A percentile compares a stretch with the other conserved stretches of the same genome.
phyloP scores from a whole-genome alignment of 2,797 vertebrate species.

The Lindbergichthys nudifrons region DNA sequence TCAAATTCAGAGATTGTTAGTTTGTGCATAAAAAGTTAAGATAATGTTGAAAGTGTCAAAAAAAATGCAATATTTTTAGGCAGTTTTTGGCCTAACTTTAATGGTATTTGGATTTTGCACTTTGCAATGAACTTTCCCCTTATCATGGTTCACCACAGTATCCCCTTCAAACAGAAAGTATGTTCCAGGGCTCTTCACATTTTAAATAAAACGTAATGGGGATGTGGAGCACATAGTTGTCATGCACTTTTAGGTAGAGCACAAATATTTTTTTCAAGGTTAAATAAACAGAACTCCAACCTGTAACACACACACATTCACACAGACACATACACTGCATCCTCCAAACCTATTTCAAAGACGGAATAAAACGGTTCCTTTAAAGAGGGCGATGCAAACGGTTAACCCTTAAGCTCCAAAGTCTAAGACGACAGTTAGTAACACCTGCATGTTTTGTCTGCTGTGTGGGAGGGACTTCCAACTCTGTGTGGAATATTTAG shows the following conservation, averaged over 20 bases:
- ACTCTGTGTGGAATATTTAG: slow-evolving; percentile 40
- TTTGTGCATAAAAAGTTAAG: background rate
- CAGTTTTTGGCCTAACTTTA: background rate
- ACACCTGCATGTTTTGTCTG: slow-evolving; percentile 52
- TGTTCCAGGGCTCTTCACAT: background rate
- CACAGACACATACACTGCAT: background rate
- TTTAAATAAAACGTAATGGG: background rate
- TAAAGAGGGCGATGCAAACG: slow-evolving; percentile 24
- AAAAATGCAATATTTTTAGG: background rate
- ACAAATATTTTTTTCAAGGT: background rate
- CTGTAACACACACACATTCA: background rate
- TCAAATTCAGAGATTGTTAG: background rate
- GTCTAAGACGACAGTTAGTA: slow-evolving; percentile 39
- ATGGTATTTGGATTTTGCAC: slow-evolving; percentile 3
- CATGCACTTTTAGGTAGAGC: background rate
- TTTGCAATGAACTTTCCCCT: slow-evolving; percentile 14
- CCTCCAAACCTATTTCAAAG: slow-evolving; percentile 3
- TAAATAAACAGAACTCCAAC: slow-evolving; percentile 18
- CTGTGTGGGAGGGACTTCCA: slow-evolving; percentile 57
- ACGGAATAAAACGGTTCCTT: slow-evolving; percentile 10
- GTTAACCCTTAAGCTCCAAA: slow-evolving; percentile 36
- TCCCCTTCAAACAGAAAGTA: slow-evolving; percentile 11
- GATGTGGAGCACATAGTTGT: slow-evolving; percentile 1
- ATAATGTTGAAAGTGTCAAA: background rate
- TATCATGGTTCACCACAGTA: background rate